Percentiles rank a stretch among this genome's conserved stretches.
Conservation (phyloP, 2,797 vertebrate genomes). For the Synanceia verrucosa region DNA sequence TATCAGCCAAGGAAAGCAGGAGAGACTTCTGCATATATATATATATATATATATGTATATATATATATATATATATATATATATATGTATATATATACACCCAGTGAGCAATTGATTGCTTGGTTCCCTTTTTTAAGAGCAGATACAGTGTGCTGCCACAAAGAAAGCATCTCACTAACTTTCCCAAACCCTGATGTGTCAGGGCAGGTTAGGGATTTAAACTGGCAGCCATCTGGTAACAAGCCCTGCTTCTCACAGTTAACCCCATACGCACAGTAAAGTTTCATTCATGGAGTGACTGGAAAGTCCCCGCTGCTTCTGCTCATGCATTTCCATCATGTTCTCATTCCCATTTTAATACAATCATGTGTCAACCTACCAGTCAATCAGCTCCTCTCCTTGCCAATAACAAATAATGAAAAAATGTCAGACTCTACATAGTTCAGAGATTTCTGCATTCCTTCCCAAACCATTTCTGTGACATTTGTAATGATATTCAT, state of each 20-base stretch:
- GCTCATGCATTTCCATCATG: slow-evolving; percentile 25
- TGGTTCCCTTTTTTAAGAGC: slow-evolving; percentile 2
- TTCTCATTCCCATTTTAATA: slow-evolving; percentile 37
- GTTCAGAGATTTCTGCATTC: slow-evolving; percentile 27
- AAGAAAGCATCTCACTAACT: not conserved
- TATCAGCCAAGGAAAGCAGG: not conserved
- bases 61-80: not conserved
- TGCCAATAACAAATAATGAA: slow-evolving; percentile 24
- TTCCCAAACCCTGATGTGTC: not conserved
- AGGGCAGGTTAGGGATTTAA: slow-evolving; percentile 10
- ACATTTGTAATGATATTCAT: slow-evolving; percentile 66
- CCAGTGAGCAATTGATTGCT: not conserved
- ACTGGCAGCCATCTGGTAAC: slow-evolving; percentile 14
- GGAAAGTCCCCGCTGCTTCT: not conserved
- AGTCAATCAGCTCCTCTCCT: slow-evolving; percentile 29
- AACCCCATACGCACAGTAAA: not conserved
- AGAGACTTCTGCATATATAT: not conserved
- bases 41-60: no score
- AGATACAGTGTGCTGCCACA: not conserved
- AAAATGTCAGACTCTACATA: slow-evolving; percentile 20
- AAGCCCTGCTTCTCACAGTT: slow-evolving; percentile 18
- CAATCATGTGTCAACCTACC: slow-evolving; percentile 11
- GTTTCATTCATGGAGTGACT: not conserved
- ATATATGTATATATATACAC: not conserved
- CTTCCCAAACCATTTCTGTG: slow-evolving; percentile 23